phyloP scores from a whole-genome alignment of 1,140 invertebrate genomes.

The Piezodorus guildinii region DNA sequence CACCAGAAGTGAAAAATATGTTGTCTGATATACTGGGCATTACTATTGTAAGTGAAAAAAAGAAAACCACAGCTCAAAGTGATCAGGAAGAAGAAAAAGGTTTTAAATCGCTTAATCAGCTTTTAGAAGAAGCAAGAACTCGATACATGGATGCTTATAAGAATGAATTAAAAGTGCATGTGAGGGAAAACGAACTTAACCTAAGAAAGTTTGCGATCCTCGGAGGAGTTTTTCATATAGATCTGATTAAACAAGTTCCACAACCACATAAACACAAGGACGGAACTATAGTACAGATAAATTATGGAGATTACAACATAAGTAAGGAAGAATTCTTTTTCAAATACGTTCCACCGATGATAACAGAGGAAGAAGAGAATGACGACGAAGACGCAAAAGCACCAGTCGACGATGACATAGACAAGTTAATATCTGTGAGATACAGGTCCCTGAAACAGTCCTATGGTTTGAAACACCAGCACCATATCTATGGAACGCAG shows the following conservation, averaged over 20 bases:
- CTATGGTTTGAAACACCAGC: slow-evolving; percentile 74
- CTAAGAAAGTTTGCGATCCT: slow-evolving; percentile 50
- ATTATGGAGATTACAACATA: slow-evolving; percentile 15
- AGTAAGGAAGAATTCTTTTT: slow-evolving; percentile 22
- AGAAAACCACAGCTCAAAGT: background rate
- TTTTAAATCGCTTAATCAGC: background rate
- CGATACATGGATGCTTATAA: background rate
- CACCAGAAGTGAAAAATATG: background rate
- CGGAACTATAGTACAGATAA: slow-evolving; percentile 22
- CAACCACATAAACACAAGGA: slow-evolving; percentile 39
- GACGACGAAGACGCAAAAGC: slow-evolving; percentile 25
- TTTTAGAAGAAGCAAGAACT: background rate
- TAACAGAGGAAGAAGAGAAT: slow-evolving; percentile 26
- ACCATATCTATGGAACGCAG: slow-evolving; percentile 60
- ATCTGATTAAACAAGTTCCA: slow-evolving; percentile 51
- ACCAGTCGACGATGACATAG: slow-evolving; percentile 16
- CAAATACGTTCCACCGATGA: slow-evolving; percentile 25
- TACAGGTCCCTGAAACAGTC: slow-evolving; percentile 56
- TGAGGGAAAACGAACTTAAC: slow-evolving; percentile 45
- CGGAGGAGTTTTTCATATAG: slow-evolving; percentile 50
- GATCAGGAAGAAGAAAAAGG: background rate
- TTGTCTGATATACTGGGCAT: background rate
- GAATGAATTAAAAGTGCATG: slow-evolving; percentile 9
- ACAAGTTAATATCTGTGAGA: slow-evolving; percentile 24
- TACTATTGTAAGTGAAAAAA: background rate